A percentile compares a stretch with the other conserved stretches of the same genome.
phyloP scores from a whole-genome alignment of 2,888 invertebrate species.

The Trissolcus brochymenae region DNA sequence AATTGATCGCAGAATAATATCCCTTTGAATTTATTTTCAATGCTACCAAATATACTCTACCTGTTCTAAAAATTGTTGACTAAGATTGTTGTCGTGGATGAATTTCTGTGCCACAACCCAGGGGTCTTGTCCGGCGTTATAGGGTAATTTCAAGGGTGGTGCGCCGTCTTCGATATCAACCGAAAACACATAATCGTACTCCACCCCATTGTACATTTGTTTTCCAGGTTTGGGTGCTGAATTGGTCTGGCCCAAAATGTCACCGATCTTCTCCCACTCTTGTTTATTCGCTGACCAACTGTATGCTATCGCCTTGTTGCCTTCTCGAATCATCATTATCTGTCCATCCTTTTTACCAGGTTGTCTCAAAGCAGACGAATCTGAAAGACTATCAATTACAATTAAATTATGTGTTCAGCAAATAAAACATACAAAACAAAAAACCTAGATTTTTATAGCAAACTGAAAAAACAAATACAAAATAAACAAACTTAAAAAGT shows the following conservation, averaged over 20 bases:
- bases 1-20: not conserved
- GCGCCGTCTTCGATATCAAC: constrained; percentile 96
- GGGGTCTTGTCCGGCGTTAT: constrained; percentile 92
- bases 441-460: too few relatives aligned
- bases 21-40: not conserved
- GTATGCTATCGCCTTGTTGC: constrained; percentile 86
- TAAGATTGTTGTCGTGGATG: constrained; percentile 89
- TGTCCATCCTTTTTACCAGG: constrained; percentile 90
- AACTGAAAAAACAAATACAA: too few relatives aligned
- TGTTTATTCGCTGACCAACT: constrained; percentile 83
- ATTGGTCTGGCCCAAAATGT: constrained; percentile 88
- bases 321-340: constrained; percentile 88
- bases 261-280: constrained; percentile 91
- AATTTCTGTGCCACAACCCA: constrained; percentile 94
- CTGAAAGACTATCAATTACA: constrained; percentile 82
- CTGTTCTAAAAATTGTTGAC: constrained; percentile 91
- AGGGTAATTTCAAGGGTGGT: constrained; percentile 93
- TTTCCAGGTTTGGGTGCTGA: constrained; percentile 83
- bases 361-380: constrained; percentile 84
- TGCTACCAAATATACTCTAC: constrained; percentile 54
- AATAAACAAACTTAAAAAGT: too few relatives aligned
- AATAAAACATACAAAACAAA: not conserved
- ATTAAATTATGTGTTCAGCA: not conserved
- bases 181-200: constrained; percentile 96
- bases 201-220: constrained; percentile 89